Conservation (phyloP, 2,888 invertebrate species). For the Pharmacophagus antenor region DNA sequence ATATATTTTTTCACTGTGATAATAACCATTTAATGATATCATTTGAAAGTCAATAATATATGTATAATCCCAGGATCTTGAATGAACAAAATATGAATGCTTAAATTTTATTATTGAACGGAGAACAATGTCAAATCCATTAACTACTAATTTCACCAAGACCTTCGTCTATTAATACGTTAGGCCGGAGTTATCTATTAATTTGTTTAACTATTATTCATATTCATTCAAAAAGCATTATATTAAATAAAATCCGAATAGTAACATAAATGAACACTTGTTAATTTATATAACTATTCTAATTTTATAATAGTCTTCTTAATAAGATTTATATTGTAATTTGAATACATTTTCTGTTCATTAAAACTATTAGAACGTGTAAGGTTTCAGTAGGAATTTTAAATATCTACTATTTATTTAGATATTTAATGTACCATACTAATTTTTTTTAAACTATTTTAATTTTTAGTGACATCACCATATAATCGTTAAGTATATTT, state of each 20-base stretch:
- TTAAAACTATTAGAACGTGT: neutral
- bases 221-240: no score
- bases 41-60: conserved; percentile 28
- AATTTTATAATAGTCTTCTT: no score
- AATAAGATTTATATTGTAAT: neutral
- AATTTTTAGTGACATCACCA: neutral
- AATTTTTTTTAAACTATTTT: neutral
- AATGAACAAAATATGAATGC: conserved; percentile 15
- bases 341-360: conserved; percentile 29
- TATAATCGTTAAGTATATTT: neutral
- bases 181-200: conserved; percentile 23
- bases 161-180: conserved; percentile 75
- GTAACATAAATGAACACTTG: neutral
- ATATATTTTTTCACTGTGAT: conserved; percentile 37
- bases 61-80: conserved; percentile 21
- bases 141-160: conserved; percentile 53
- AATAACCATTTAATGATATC: conserved; percentile 47
- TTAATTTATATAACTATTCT: neutral
- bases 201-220: no score
- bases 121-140: conserved; percentile 55
- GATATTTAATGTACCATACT: neutral
- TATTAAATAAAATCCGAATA: neutral
- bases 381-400: neutral
- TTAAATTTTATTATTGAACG: conserved; percentile 32
- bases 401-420: neutral